Conservation (phyloP, 1,140 invertebrate genomes). For the Drosophila jambulina region DNA sequence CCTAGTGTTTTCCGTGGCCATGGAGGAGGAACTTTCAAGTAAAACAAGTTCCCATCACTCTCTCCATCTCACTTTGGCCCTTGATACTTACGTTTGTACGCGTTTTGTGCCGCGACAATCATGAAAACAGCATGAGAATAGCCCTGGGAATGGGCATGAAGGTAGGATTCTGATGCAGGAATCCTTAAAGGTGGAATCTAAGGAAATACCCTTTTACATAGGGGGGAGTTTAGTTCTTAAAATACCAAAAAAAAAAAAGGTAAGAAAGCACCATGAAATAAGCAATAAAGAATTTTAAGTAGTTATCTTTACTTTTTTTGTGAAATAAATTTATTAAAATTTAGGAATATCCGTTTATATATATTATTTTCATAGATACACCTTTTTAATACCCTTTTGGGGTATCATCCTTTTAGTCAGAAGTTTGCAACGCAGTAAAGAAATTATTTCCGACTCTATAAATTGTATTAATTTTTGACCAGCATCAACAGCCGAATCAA, state of each 20-base stretch:
- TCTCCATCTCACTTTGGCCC: conserved; percentile 7
- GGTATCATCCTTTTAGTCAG: too few relatives aligned
- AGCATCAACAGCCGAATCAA: too few relatives aligned
- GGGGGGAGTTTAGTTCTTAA: neutral
- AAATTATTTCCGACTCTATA: too few relatives aligned
- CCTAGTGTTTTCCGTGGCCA: conserved; percentile 21
- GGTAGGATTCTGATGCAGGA: neutral
- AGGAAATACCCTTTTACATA: neutral
- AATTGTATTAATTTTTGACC: too few relatives aligned
- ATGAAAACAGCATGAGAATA: conserved; percentile 19
- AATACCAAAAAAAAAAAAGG: neutral
- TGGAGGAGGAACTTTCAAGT: conserved; percentile 25
- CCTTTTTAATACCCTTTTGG: too few relatives aligned
- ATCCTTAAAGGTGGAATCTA: neutral
- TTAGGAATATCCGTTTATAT: too few relatives aligned
- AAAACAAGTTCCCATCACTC: conserved; percentile 42
- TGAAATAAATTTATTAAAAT: too few relatives aligned
- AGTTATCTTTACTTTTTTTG: too few relatives aligned
- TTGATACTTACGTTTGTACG: conserved; percentile 19
- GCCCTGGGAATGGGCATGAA: neutral
- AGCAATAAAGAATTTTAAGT: too few relatives aligned
- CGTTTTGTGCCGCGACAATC: conserved; percentile 38
- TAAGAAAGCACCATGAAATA: neutral
- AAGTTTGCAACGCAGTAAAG: too few relatives aligned
- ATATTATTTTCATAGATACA: too few relatives aligned